These are phyloP conservation scores for Sylvicola cinctus DNA, from an alignment of 2,888 invertebrate species.

Conservation along the genomic window DNA sequence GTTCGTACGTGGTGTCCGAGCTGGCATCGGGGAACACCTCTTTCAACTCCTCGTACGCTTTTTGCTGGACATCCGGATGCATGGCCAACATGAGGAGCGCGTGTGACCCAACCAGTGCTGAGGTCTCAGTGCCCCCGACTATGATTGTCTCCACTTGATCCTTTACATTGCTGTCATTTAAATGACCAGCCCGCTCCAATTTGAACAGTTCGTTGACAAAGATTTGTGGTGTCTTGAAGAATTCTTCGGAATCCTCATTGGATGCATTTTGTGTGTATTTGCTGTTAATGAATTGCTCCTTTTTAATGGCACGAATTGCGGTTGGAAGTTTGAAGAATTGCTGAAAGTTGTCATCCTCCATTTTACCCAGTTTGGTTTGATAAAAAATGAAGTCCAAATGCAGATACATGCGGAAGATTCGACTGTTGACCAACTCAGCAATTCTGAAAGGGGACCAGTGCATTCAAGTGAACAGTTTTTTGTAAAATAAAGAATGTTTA, in stretches of 20 bases:
- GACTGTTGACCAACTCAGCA: conserved; percentile 1
- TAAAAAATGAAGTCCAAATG: conserved; percentile 2
- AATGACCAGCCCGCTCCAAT: not conserved
- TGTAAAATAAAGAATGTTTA: no score
- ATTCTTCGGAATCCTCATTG: not conserved
- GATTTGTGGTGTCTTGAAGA: conserved; percentile 4
- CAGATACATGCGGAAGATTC: conserved; percentile 1
- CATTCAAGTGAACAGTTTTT: no score
- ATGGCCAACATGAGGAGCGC: conserved; percentile 4
- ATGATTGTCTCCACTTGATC: conserved; percentile 4
- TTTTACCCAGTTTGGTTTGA: not conserved
- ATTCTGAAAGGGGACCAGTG: conserved; percentile 1
- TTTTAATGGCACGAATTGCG: no score
- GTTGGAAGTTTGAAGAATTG: no score
- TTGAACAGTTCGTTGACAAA: conserved; percentile 5
- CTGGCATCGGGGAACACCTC: not conserved
- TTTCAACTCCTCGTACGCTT: conserved; percentile 3
- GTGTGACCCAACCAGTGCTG: conserved; percentile 2
- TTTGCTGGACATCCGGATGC: conserved; percentile 4
- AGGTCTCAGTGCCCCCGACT: conserved; percentile 3
- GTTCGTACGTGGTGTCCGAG: conserved; percentile 1
- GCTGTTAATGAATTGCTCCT: no score
- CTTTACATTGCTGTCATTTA: not conserved
- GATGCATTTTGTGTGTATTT: not conserved
- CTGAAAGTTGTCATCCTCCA: conserved; percentile 2